phyloP scores from a whole-genome alignment of 2,797 vertebrate genomes.

The Rhabdomys pumilio region DNA sequence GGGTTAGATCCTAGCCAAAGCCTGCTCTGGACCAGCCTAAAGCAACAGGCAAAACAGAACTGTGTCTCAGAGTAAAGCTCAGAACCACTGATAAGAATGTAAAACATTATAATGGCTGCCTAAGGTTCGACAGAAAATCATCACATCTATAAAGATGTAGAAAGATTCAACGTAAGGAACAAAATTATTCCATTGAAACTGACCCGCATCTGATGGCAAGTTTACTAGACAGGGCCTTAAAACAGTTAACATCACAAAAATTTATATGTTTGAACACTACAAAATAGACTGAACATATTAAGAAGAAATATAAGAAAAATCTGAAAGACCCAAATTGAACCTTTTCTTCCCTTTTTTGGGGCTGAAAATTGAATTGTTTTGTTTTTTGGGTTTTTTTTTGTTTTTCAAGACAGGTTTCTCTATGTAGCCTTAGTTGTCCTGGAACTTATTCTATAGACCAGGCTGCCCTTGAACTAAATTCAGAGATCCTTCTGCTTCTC shows the following conservation, averaged over 20 bases:
- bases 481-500: not conserved
- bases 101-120: constrained; percentile 1
- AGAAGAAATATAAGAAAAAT: not conserved
- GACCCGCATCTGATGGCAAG: not conserved
- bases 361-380: not conserved
- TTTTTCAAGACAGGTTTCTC: not conserved
- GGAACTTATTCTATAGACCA: not conserved
- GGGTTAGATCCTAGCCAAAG: not conserved
- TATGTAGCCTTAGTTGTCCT: not conserved
- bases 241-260: constrained; percentile 23
- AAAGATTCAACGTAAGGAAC: not conserved
- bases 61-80: constrained; percentile 4
- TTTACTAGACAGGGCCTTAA: not conserved
- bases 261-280: not conserved
- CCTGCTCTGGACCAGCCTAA: not conserved
- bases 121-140: constrained; percentile 20
- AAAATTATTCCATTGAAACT: constrained; percentile 27
- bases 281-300: not conserved
- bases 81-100: not conserved
- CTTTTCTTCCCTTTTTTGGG: not conserved
- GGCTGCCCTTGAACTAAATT: not conserved
- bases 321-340: constrained; percentile 21
- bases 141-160: not conserved
- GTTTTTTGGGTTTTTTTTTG: not conserved
- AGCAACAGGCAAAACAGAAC: not conserved